A percentile compares a stretch with the other conserved stretches of the same genome.
Evolutionary conservation across 2,888 invertebrate genomes (phyloP).

Genomic region (Clostera curtula): DNA sequence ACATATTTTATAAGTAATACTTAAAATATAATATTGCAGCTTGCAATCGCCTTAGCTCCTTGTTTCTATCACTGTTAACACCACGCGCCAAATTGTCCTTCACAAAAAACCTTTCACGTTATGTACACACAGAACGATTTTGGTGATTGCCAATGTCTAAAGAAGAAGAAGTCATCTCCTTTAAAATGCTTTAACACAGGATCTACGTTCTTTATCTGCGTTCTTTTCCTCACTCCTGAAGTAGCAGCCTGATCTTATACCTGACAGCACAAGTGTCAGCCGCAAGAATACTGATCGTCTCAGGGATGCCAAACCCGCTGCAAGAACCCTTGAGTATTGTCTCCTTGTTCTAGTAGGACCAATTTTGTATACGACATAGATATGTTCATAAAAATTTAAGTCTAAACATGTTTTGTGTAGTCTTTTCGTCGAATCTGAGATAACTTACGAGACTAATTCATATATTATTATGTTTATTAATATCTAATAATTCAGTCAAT

Average conservation of each 20-base stretch:
- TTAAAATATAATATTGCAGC: slow-evolving; percentile 69
- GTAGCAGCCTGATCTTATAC: no score
- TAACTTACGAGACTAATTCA: slow-evolving; percentile 64
- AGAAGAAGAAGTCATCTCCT: no score
- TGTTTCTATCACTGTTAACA: slow-evolving; percentile 15
- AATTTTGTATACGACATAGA: slow-evolving; percentile 64
- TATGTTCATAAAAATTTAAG: slow-evolving; percentile 70
- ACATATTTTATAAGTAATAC: slow-evolving; percentile 58
- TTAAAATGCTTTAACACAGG: no score
- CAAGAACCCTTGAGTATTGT: slow-evolving; percentile 57
- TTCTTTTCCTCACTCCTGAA: background rate
- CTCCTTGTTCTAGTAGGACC: slow-evolving; percentile 58
- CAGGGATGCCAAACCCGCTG: slow-evolving; percentile 9
- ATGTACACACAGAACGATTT: no score
- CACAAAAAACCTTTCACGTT: no score
- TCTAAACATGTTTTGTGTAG: slow-evolving; percentile 66
- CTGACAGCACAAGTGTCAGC: no score
- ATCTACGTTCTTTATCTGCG: no score
- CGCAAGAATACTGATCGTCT: background rate
- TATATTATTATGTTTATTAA: slow-evolving; percentile 59
- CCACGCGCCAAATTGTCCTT: background rate
- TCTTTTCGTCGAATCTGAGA: slow-evolving; percentile 73
- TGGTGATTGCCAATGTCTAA: no score
- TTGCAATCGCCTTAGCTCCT: slow-evolving; percentile 50
- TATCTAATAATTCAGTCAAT: slow-evolving; percentile 69